Evolutionary conservation across 1,140 invertebrate species (phyloP), one percentile per base, ranked within the genome.

Genomic region (Leptinotarsa undecemlineata): DNA sequence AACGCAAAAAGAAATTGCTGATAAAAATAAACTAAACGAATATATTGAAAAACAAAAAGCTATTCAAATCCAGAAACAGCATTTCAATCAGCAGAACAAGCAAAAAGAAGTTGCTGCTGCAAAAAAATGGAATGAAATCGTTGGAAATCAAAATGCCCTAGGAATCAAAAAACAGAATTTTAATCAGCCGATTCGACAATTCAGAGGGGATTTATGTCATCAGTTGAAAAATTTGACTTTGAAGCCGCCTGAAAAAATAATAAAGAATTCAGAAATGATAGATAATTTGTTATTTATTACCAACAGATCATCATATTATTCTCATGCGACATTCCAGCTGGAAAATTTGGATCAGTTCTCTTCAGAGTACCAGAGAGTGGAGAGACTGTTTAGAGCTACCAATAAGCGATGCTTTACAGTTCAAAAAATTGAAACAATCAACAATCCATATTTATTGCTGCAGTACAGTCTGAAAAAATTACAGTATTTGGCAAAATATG

Each of bases 391-490:
- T 48, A 48, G 19, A 17, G 19, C 19, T 48, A 48, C 68, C 33
- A 69, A 60, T 51, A 71, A 61, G 33, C 3, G 4, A n/a, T 71
- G n/a, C n/a, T 71, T 71, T 42, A 71, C 48, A 26, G 20, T 71
- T 17, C 48, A 71, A 26, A 71, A 48, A 19, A 71, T 62, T n/a
- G 51, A 61, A 19, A 71, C 57, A 62, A 26, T 71, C 21, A 23
- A 60, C 57, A 71, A 71, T 61, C 57, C 69, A 6, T 71, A 71
- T 61, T 33, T 71, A 20, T 14, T 61, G 5, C 2, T 61, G 14
- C 69, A 71, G 48, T 71, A 60, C 23, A 48, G 26, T 57, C 21
- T 71, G 15, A 71, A 61, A 61, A 60, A 71, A 71, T 19, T 57
- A 15, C n/a, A n/a, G 15, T 71, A 60, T 19, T 60, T 23, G 23